Evolutionary conservation across 2,888 invertebrate species (phyloP).

Genomic region (Arctia plantaginis): DNA sequence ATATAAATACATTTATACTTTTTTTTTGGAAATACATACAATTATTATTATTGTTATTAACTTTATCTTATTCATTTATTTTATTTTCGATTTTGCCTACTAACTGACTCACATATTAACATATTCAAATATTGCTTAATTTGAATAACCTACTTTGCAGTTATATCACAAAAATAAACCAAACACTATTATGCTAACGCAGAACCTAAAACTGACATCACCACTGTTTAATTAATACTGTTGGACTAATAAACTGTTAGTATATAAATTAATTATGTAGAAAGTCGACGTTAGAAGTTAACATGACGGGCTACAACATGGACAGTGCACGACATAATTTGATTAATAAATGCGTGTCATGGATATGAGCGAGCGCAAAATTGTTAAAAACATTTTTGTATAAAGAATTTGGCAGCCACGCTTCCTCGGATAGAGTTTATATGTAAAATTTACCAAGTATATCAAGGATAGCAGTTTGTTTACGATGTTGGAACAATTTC

Average conservation of each 20-base stretch:
- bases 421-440: neutral
- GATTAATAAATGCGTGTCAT: slow-evolving; percentile 50
- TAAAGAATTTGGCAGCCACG: slow-evolving; percentile 7
- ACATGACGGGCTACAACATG: slow-evolving; percentile 43
- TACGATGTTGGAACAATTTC: slow-evolving; percentile 3
- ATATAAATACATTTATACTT: too few relatives aligned
- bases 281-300: slow-evolving; percentile 28
- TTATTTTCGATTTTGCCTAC: neutral
- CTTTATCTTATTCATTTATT: neutral
- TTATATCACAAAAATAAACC: neutral
- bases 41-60: neutral
- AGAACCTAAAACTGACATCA: slow-evolving; percentile 8
- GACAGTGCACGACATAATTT: slow-evolving; percentile 40
- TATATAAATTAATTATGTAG: slow-evolving; percentile 27
- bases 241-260: slow-evolving; percentile 13
- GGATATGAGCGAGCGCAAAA: slow-evolving; percentile 40
- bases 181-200: neutral
- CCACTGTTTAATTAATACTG: slow-evolving; percentile 16
- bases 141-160: neutral
- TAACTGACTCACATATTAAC: neutral
- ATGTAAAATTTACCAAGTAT: neutral
- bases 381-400: slow-evolving; percentile 23
- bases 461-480: slow-evolving; percentile 1
- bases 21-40: too few relatives aligned
- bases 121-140: neutral